phyloP scores from a whole-genome alignment of 2,888 invertebrate genomes.

The Ypsolopha scabrella region DNA sequence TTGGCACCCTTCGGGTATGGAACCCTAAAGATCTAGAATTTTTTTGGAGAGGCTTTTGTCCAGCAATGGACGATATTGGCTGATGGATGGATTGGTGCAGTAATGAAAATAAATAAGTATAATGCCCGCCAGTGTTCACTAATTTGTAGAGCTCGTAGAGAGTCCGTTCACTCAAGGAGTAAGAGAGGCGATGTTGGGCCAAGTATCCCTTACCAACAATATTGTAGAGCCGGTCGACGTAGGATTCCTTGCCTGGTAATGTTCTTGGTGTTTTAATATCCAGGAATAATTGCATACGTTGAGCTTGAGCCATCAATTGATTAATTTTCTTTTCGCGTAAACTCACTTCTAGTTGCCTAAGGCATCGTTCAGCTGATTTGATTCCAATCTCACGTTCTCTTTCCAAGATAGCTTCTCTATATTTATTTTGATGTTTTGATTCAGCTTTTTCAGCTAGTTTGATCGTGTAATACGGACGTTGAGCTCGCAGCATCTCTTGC shows the following conservation, averaged over 20 bases:
- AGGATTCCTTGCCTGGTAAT: conserved; percentile 50
- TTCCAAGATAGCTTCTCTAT: conserved; percentile 38
- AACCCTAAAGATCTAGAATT: too few relatives aligned
- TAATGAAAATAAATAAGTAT: too few relatives aligned
- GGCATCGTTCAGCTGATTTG: conserved; percentile 39
- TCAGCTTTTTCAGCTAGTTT: conserved; percentile 53
- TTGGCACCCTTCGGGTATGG: too few relatives aligned
- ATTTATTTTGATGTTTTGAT: conserved; percentile 47
- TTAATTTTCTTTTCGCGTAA: conserved; percentile 40
- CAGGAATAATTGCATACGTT: conserved; percentile 57
- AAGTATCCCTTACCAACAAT: conserved; percentile 56
- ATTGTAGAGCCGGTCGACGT: conserved; percentile 49
- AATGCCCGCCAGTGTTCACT: too few relatives aligned
- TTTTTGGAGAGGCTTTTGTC: too few relatives aligned
- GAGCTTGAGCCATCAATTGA: conserved; percentile 51
- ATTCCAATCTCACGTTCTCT: conserved; percentile 51
- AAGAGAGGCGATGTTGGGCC: conserved; percentile 49
- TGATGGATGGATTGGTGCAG: too few relatives aligned
- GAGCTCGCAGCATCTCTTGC: conserved; percentile 56
- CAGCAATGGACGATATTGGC: too few relatives aligned
- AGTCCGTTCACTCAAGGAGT: conserved; percentile 54
- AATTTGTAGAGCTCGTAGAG: too few relatives aligned
- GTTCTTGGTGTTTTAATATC: conserved; percentile 50
- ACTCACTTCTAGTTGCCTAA: conserved; percentile 44
- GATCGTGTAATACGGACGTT: conserved; percentile 55